These are phyloP conservation scores for Aporrectodea caliginosa DNA, from an alignment of 1,140 invertebrate genomes.

Conservation along the genomic window DNA sequence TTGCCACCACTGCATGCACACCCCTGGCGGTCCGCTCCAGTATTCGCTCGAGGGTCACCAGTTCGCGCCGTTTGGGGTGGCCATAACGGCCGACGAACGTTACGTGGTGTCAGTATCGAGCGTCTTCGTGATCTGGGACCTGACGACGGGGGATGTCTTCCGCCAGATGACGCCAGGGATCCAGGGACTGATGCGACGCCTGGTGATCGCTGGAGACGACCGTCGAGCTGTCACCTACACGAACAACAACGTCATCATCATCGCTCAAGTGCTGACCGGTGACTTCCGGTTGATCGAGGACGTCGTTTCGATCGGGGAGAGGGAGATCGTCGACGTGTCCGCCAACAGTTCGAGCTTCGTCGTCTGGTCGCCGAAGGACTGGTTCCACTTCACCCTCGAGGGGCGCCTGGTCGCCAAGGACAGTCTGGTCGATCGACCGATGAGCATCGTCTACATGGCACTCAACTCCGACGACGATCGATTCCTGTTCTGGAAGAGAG, in stretches of 20 bases:
- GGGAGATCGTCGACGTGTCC: not conserved
- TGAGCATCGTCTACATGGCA: not conserved
- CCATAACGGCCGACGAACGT: conserved; percentile 82
- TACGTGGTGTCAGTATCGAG: conserved; percentile 96
- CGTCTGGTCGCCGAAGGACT: not conserved
- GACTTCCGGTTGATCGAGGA: not conserved
- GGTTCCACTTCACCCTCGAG: not conserved
- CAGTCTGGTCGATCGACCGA: not conserved
- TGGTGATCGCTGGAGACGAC: conserved; percentile 90
- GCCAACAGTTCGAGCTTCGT: not conserved
- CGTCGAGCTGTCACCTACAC: conserved; percentile 93
- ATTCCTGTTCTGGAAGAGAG: not conserved
- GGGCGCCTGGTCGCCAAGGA: not conserved
- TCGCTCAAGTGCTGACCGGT: conserved; percentile 51
- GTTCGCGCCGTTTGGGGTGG: conserved; percentile 94
- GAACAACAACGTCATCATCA: conserved; percentile 78
- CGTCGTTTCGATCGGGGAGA: not conserved
- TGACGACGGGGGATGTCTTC: conserved; percentile 57
- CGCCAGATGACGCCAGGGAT: conserved; percentile 77
- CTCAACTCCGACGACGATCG: not conserved
- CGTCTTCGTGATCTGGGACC: conserved; percentile 94
- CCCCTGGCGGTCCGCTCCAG: conserved; percentile 94
- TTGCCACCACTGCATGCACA: conserved; percentile 90
- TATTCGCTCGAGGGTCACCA: conserved; percentile 96
- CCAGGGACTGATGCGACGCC: conserved; percentile 85